Conservation (phyloP, 2,888 invertebrate species). For the Metellina segmentata region DNA sequence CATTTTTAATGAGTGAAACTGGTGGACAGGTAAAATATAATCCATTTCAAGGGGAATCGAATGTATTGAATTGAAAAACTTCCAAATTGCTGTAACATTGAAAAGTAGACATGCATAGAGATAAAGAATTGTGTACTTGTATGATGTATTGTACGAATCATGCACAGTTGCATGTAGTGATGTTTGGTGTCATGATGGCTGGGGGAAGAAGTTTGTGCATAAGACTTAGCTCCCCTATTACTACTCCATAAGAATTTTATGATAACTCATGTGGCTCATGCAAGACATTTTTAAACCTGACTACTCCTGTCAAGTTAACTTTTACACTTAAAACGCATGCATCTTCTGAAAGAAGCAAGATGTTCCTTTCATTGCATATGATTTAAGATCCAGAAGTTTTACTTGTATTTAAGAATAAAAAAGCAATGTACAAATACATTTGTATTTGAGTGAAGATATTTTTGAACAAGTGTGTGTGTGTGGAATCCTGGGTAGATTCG, state of each 20-base stretch:
- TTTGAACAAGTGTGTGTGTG: constrained; percentile 35
- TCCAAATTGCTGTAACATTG: too few species aligned
- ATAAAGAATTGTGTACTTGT: too few species aligned
- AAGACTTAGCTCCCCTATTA: too few species aligned
- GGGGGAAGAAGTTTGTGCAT: too few species aligned
- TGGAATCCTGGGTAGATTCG: constrained; percentile 14
- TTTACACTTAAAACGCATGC: background rate
- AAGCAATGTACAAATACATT: constrained; percentile 17
- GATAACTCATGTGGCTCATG: background rate
- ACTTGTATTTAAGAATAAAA: background rate
- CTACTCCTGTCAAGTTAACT: background rate
- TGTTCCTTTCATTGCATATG: background rate
- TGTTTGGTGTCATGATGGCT: too few species aligned
- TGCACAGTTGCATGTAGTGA: too few species aligned
- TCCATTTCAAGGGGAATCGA: too few species aligned
- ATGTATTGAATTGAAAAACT: too few species aligned
- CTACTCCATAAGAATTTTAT: background rate
- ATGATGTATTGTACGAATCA: too few species aligned
- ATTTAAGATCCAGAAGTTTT: background rate
- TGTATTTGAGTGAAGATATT: constrained; percentile 35
- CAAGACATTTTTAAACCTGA: background rate
- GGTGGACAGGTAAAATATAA: too few species aligned
- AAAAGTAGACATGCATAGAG: too few species aligned
- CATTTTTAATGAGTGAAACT: too few species aligned
- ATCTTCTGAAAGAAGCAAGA: background rate